Evolutionary conservation across 2,113 vertebrate species (phyloP), one percentile per base, ranked within the genome.

Genomic region (Rousettus leschenaultii): DNA sequence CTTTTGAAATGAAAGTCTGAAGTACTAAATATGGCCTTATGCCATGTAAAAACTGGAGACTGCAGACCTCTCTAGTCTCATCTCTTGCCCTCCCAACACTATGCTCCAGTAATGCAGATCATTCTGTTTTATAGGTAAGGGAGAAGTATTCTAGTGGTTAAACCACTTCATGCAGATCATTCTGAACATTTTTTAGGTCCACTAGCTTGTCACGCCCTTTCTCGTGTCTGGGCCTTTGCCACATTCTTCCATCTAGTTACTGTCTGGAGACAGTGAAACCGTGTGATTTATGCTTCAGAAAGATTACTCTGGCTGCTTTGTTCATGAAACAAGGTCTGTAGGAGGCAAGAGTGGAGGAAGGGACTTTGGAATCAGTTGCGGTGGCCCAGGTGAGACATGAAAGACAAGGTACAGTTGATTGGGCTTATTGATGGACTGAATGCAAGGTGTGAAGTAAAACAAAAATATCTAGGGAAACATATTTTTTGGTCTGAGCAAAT

Each of bases 1-100:
- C 53, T 57, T 94, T n/a, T 96, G 63, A 78, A 91, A 91, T 61
- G 55, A 78, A 86, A 82, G 21, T 51, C 45, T 48, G 51, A 79
- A 82, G 57, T 91, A 22, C 11, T 90, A 80, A 65, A 79, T 38
- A 70, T 70, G 68, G 21, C 22, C 82, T 88, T n/a, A 65, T 45
- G 66, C 16, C 26, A 82, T n/a, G 22, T 43, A 89, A 94, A 89
- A 89, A 55, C 38, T 55, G 14, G 30, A 71, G 74, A 33, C 26
- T 51, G 22, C 40, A 51, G 18, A 61, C 18, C 5, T 55, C 19
- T 70, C 10, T 78, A 79, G 71, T 61, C 71, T 73, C 16, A 91
- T 51, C 57, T 75, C 86, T 40, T 95, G 59, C 12, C 66, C 66
- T 19, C 13, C 38, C 12, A 87, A 57, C n/a, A 75, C 57, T 30